Base-by-base conservation (phyloP, 1,140 invertebrate species). In the Camponotus pennsylvanicus region DNA sequence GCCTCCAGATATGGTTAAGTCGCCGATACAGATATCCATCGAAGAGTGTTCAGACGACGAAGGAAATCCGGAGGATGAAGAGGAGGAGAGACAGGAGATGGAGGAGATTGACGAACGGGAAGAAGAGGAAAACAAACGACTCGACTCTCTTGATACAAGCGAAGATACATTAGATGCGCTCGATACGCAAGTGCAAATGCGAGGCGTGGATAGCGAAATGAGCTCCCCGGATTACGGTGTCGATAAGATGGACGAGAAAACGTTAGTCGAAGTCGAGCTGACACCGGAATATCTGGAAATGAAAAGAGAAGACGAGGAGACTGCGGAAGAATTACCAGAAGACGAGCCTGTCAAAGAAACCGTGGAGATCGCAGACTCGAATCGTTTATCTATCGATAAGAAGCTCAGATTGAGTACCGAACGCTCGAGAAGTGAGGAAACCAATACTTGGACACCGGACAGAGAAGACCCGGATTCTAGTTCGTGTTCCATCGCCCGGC, bases 401-500 rank as follows among this genome's bases (percentile, higher is more conserved):
- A 95, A 95, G 85, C 89, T 93, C 0, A 90, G 92, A 37, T 64
- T 95, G 7, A 95, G 94, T 49, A 93, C 93, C 5, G 94, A 95
- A 79, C 91, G 95, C 13, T 95, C 95, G 7, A 92, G 91, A 37
- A 95, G 95, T 75, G 95, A 95, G 67, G 95, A 95, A 61, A 95
- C 95, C 0, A 94, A 90, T 61, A 95, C 95, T 1, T 95, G 92
- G 91, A 95, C 95, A 3, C 94, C 95, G 0, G 95, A 95, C 64
- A 92, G 95, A 18, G 97, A 97, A 71, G 97, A 98, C 88, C 97
- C 97, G 79, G 97, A 97, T 3, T 97, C 97, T 90, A 96, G 97
- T 6, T 97, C 97, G 86, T 97, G 97, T 93, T 97, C 97, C 0
- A 97, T 98, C 88, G 97, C 97, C 18, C 95, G 97, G 77, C 97